These are phyloP conservation scores for Hippocampus guttulatus DNA, from an alignment of 2,113 vertebrate genomes.

Conservation along the genomic window DNA sequence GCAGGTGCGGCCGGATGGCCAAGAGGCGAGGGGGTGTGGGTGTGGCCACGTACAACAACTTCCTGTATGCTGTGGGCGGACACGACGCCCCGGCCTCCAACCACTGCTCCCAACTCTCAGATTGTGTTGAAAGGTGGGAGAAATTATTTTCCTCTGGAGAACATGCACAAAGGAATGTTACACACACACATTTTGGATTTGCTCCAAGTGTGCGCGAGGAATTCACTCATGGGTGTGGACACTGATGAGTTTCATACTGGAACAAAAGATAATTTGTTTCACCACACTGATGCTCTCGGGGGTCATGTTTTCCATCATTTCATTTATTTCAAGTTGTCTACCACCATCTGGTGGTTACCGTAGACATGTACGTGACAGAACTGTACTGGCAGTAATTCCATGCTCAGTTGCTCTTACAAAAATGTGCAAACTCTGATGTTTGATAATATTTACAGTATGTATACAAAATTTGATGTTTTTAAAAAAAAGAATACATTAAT, in stretches of 20 bases:
- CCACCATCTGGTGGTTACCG: slow-evolving; percentile 62
- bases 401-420: neutral
- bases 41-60: slow-evolving; percentile 88
- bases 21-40: slow-evolving; percentile 91
- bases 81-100: slow-evolving; percentile 93
- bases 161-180: slow-evolving; percentile 16
- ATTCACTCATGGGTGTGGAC: slow-evolving; percentile 9
- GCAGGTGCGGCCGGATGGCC: slow-evolving; percentile 86
- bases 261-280: slow-evolving; percentile 19
- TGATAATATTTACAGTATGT: neutral
- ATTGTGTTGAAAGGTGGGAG: slow-evolving; percentile 88
- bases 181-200: neutral
- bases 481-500: neutral
- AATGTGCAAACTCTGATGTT: neutral
- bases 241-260: neutral
- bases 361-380: neutral
- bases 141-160: neutral
- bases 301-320: slow-evolving; percentile 11
- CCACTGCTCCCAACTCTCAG: slow-evolving; percentile 87
- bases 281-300: neutral
- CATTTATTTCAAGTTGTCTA: slow-evolving; percentile 36
- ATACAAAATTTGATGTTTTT: neutral
- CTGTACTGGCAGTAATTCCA: neutral
- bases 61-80: slow-evolving; percentile 89
- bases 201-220: neutral